A percentile compares a stretch with the other conserved stretches of the same genome.
Evolutionary conservation across 2,888 invertebrate species (phyloP).

Genomic region (Nematopogon swammerdamellus): DNA sequence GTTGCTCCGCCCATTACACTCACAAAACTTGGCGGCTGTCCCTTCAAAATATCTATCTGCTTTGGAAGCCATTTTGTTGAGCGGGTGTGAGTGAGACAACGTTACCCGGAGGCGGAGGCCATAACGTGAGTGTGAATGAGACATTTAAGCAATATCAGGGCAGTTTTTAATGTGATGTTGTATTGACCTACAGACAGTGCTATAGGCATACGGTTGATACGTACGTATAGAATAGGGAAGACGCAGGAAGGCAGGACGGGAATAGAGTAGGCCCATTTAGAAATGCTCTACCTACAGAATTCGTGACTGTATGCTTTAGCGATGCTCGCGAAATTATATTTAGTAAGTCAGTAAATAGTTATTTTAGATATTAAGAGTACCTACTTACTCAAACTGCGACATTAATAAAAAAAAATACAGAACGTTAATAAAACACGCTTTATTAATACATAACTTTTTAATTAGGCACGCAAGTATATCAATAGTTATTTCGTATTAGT

Average conservation of each 20-base stretch:
- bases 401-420: too few species aligned
- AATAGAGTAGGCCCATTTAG: not conserved
- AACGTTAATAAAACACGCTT: too few species aligned
- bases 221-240: conserved; percentile 25
- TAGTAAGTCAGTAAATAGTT: too few species aligned
- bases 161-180: conserved; percentile 24
- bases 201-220: not conserved
- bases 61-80: conserved; percentile 58
- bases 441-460: not conserved
- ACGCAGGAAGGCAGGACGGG: conserved; percentile 27
- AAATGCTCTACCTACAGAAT: not conserved
- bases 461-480: not conserved
- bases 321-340: too few species aligned
- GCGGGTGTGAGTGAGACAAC: conserved; percentile 40
- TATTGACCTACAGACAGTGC: conserved; percentile 8
- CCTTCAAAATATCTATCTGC: conserved; percentile 57
- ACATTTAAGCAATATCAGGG: conserved; percentile 53
- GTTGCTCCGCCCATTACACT: conserved; percentile 55
- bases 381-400: not conserved
- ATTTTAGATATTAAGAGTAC: conserved; percentile 2
- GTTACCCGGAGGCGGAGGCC: conserved; percentile 22
- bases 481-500: too few species aligned
- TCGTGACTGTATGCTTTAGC: too few species aligned
- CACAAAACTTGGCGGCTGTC: conserved; percentile 54
- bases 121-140: conserved; percentile 45